phyloP scores from a whole-genome alignment of 2,113 vertebrate species.

The Pedionomus torquatus region DNA sequence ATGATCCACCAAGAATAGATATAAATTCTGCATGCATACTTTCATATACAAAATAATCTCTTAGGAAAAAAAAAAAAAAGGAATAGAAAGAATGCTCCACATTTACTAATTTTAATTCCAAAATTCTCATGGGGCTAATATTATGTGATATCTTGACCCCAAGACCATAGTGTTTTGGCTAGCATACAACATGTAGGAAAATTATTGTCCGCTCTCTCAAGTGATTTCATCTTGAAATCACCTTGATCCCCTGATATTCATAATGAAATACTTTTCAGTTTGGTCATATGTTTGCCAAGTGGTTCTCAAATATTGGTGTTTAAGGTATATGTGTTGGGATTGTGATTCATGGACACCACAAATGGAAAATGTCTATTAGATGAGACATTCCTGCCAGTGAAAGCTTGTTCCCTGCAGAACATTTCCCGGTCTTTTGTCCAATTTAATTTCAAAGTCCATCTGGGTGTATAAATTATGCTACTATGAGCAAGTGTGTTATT shows the following conservation, averaged over 20 bases:
- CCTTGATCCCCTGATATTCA: background rate
- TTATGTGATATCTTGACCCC: background rate
- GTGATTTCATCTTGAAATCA: background rate
- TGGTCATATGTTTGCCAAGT: background rate
- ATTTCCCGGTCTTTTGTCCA: background rate
- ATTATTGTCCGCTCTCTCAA: background rate
- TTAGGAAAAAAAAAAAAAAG: background rate
- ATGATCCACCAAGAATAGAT: background rate
- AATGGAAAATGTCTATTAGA: background rate
- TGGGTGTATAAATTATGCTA: background rate
- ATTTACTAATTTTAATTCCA: background rate
- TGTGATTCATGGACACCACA: background rate
- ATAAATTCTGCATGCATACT: background rate
- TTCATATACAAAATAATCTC: background rate
- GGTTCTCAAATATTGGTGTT: background rate
- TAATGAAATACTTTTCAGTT: background rate
- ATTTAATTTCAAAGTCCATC: background rate
- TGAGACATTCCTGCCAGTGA: background rate
- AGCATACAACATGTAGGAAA: background rate
- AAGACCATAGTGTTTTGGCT: background rate
- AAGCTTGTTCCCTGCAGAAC: background rate
- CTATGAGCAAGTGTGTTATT: background rate
- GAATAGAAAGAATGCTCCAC: background rate
- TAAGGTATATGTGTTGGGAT: background rate
- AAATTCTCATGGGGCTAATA: background rate